Percentiles rank a stretch among this genome's conserved stretches.
These are phyloP conservation scores for Paramisgurnus dabryanus DNA, from an alignment of 2,113 vertebrate species.

Conservation along the genomic window DNA sequence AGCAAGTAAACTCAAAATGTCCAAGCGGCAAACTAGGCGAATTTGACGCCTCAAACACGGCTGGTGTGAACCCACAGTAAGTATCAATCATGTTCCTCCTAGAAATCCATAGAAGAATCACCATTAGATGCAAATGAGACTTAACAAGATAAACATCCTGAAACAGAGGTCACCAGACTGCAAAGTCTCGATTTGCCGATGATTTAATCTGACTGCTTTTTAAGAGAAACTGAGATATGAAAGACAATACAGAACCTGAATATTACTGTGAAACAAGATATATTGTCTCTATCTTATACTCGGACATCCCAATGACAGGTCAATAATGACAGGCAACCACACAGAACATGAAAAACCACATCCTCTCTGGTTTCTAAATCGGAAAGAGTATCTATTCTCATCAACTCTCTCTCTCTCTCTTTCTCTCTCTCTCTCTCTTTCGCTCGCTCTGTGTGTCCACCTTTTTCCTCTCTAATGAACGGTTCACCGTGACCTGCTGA, in stretches of 20 bases:
- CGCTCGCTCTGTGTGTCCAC: constrained; percentile 20
- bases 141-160: too few species aligned
- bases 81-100: too few species aligned
- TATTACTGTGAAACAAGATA: constrained; percentile 27
- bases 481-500: constrained; percentile 36
- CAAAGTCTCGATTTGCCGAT: too few species aligned
- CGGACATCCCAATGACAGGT: not conserved
- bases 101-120: too few species aligned
- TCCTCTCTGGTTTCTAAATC: constrained; percentile 30
- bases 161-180: too few species aligned
- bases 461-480: constrained; percentile 47
- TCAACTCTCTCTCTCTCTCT: not conserved
- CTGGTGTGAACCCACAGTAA: too few species aligned
- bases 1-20: too few species aligned
- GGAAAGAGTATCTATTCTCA: constrained; percentile 11
- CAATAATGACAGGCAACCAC: constrained; percentile 34
- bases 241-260: not conserved
- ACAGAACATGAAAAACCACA: constrained; percentile 35
- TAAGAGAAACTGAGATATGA: too few species aligned
- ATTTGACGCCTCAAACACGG: too few species aligned
- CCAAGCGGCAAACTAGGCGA: too few species aligned
- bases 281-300: constrained; percentile 21
- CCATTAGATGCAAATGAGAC: too few species aligned
- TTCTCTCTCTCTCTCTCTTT: constrained; percentile 8
- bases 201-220: too few species aligned